Conservation (phyloP, 2,888 invertebrate genomes). For the Diaperis boleti region DNA sequence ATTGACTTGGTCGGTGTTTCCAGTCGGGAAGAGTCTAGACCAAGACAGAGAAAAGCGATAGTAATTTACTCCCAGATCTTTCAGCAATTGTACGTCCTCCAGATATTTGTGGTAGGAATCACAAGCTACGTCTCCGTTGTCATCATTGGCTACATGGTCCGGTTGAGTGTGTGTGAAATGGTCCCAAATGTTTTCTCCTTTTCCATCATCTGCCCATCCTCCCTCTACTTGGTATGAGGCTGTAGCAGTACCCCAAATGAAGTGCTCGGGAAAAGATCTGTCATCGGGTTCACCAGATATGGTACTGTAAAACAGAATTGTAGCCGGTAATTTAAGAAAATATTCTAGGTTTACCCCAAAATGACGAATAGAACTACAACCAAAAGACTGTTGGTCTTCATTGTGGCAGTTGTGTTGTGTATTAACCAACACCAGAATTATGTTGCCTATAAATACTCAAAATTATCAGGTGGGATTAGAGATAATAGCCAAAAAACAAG, state of each 20-base stretch:
- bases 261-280: slow-evolving; percentile 58
- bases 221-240: slow-evolving; percentile 62
- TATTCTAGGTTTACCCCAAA: not conserved
- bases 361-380: no score
- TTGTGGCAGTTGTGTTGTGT: no score
- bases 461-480: no score
- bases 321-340: not conserved
- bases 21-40: slow-evolving; percentile 80
- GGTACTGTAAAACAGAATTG: not conserved
- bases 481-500: no score
- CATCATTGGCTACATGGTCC: slow-evolving; percentile 69
- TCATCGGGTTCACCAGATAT: slow-evolving; percentile 21
- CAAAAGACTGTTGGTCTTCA: no score
- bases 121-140: slow-evolving; percentile 76
- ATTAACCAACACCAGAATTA: no score
- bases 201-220: slow-evolving; percentile 60
- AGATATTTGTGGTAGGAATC: slow-evolving; percentile 77
- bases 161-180: slow-evolving; percentile 63
- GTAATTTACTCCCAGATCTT: slow-evolving; percentile 73
- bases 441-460: no score
- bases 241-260: slow-evolving; percentile 51
- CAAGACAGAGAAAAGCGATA: slow-evolving; percentile 83
- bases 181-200: slow-evolving; percentile 52
- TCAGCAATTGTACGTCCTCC: slow-evolving; percentile 74
- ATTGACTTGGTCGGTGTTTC: slow-evolving; percentile 75